These are phyloP conservation scores for Pygocentrus nattereri DNA, from an alignment of 2,797 vertebrate species.

Conservation along the genomic window DNA sequence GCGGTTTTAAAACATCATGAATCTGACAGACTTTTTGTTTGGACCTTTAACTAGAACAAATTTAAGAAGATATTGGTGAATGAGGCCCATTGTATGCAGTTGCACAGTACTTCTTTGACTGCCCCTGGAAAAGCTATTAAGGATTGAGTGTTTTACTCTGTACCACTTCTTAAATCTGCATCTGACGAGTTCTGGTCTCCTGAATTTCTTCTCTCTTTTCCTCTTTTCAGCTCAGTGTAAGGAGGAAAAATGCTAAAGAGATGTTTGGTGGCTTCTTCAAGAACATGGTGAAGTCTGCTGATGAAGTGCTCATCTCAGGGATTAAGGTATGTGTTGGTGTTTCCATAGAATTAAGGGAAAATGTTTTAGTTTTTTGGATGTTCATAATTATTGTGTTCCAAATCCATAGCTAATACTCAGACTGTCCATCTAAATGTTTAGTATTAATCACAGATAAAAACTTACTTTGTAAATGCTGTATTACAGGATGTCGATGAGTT, in stretches of 20 bases:
- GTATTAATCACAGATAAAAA: too few species aligned
- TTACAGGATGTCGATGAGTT: constrained; percentile 96
- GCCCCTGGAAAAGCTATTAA: not conserved
- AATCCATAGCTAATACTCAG: too few species aligned
- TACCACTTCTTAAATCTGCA: constrained; percentile 14
- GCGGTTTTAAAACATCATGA: too few species aligned
- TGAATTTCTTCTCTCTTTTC: not conserved
- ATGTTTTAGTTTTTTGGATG: not conserved
- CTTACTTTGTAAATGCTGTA: constrained; percentile 1
- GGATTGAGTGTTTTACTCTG: not conserved
- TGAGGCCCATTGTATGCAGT: too few species aligned
- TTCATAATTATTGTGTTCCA: not conserved
- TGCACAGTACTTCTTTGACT: too few species aligned
- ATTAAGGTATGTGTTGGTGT: constrained; percentile 84
- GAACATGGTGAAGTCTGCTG: constrained; percentile 94
- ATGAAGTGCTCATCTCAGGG: constrained; percentile 96
- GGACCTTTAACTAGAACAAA: too few species aligned
- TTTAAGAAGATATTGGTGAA: too few species aligned
- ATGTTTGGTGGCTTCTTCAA: constrained; percentile 98
- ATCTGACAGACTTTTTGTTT: too few species aligned
- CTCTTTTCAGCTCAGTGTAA: constrained; percentile 88
- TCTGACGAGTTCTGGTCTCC: not conserved
- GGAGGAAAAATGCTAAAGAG: constrained; percentile 97
- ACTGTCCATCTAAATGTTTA: not conserved
- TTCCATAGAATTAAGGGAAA: too few species aligned